Evolutionary conservation across 2,113 vertebrate species (phyloP).

Genomic region (Cinclus cinclus): DNA sequence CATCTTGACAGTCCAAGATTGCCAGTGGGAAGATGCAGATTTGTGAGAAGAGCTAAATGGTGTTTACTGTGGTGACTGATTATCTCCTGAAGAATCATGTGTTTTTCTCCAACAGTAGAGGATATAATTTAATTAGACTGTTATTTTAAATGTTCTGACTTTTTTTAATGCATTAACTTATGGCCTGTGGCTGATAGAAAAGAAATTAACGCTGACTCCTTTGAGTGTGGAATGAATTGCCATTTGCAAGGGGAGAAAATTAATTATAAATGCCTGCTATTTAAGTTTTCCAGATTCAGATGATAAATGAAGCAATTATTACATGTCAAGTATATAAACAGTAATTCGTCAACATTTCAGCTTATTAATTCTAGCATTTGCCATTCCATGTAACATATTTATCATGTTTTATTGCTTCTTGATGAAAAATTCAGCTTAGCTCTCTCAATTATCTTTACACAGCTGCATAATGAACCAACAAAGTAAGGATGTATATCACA

Average conservation of each 20-base stretch:
- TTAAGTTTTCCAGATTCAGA: constrained; percentile 70
- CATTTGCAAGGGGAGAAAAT: constrained; percentile 65
- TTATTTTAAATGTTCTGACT: constrained; percentile 72
- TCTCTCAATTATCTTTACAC: constrained; percentile 64
- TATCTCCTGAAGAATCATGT: constrained; percentile 47
- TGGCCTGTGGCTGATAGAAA: constrained; percentile 70
- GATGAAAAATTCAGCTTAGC: constrained; percentile 50
- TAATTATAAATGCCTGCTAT: constrained; percentile 72
- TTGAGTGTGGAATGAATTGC: constrained; percentile 67
- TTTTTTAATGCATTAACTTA: constrained; percentile 70
- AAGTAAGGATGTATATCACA: constrained; percentile 50
- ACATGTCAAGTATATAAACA: constrained; percentile 72
- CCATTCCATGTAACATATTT: constrained; percentile 51
- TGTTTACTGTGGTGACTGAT: constrained; percentile 63
- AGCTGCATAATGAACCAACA: constrained; percentile 52
- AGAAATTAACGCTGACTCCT: constrained; percentile 67
- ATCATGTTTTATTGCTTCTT: constrained; percentile 71
- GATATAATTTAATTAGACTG: constrained; percentile 77
- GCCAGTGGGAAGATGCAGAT: constrained; percentile 44
- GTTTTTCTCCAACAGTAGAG: constrained; percentile 68
- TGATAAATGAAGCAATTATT: constrained; percentile 79
- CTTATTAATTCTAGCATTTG: constrained; percentile 73
- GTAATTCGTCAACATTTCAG: constrained; percentile 66
- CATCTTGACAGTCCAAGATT: constrained; percentile 54
- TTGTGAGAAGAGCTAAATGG: constrained; percentile 61